Base-by-base conservation (phyloP, 35 echinoderm and acorn worm genomes). In the Antedon bifida region DNA sequence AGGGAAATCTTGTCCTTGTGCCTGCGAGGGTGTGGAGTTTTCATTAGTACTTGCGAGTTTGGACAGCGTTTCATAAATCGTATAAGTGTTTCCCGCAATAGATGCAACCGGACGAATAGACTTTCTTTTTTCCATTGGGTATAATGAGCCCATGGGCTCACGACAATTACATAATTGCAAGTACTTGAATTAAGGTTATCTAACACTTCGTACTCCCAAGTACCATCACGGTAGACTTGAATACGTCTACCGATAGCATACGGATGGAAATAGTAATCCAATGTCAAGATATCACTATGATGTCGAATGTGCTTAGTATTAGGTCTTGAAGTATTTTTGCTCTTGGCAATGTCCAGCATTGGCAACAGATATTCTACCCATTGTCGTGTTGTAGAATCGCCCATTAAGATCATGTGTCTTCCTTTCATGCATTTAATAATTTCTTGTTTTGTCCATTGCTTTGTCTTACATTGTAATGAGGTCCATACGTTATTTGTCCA, bases 131-230 rank as follows among this genome's bases (percentile, higher is more conserved):
- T 26, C 87, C 87, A 89, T 34, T 79, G 75, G 29, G 73, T 36
- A 34, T 78, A 89, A 36, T 89, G 87, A 0, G 87, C 87, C 87
- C 87, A 89, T 5, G 82, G 87, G 78, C 81, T 89, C 0, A 89
- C 26, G 0, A 78, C 29, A 32, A 89, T 78, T 8, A 89, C 39
- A 23, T 78, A 46, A 75, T 89, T 84, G 31, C 34, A 36, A 0
- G 78, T 56, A 23, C 51, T 64, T 8, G 26, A 64, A 64, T 64
- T 64, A 11, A 64, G 34, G 35, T 80, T 39, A 80, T 80, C 78
- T 39, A 80, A 21, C 0, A 80, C 30, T 35, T 80, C 34, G 21
- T 39, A 34, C 9, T 35, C 33, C 34, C 34, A 80, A 7, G 4
- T 80, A 26, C 28, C 34, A 35, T 26, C 78, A 17, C 26, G 16